Evolutionary conservation across 2,888 invertebrate species (phyloP), one percentile per base, ranked within the genome.

Genomic region (Acronicta aceris): DNA sequence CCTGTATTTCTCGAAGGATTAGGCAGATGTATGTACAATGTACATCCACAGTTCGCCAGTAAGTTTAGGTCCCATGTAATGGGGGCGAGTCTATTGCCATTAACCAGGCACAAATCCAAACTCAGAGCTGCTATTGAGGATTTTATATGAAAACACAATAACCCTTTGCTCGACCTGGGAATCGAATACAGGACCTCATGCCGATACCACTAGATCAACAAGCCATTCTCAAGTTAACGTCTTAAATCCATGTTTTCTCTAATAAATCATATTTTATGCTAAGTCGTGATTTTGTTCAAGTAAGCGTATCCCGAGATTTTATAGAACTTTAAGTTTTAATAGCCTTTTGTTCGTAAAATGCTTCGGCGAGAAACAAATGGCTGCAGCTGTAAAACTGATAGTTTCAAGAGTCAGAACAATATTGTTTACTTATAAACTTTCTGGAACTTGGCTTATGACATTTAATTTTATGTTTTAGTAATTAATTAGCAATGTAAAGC

Each of bases 301-400:
- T 65, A 45, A 50, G 50, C 49, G 50, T 43, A 33, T 12, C 13
- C n/a, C 16, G 38, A 45, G 43, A 41, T 60, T 71, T 72, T 61
- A 72, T 60, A 53, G 41, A 50, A 69, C 43, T 68, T 68, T 71
- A 25, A 61, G 67, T 69, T 72, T 66, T 60, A 72, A 69, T 65
- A 72, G 55, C 43, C 55, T 60, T 59, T 52, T 71, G 55, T 71
- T 65, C 43, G 13, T 46, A 55, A 45, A 55, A 56, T 55, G 52
- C 45, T 59, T 67, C 30, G 59, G 41, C 21, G 5, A 25, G 21
- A 25, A 66, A 60, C 60, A 72, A 69, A 55, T 56, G 52, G 67
- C 45, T 27, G 8, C 9, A 45, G 55, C 49, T 66, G 72, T 72
- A 66, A 71, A 69, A 66, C 45, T 50, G 41, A 40, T 71, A 53